These are phyloP conservation scores for Cygnus olor DNA, from an alignment of 2,797 vertebrate genomes.

Conservation along the genomic window DNA sequence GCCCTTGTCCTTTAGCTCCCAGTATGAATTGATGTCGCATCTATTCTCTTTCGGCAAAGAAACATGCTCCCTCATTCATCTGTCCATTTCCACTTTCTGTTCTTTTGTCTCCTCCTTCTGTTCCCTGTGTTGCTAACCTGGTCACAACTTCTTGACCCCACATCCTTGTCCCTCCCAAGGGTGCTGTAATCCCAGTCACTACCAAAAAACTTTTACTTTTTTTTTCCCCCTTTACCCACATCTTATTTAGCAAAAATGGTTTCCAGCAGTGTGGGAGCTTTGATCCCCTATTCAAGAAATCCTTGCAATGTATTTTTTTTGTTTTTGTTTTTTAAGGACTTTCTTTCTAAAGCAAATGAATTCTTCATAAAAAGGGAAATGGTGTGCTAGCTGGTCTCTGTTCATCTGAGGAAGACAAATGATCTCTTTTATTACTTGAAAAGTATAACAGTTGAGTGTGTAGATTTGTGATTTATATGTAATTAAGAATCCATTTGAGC, in stretches of 20 bases:
- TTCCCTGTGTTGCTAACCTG: slow-evolving; percentile 85
- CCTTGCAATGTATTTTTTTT: slow-evolving; percentile 64
- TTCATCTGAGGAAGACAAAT: slow-evolving; percentile 68
- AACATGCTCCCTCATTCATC: slow-evolving; percentile 89
- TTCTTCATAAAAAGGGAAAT: slow-evolving; percentile 54
- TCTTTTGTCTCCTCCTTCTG: slow-evolving; percentile 86
- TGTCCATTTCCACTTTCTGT: slow-evolving; percentile 89
- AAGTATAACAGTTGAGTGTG: slow-evolving; percentile 45
- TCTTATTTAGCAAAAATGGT: slow-evolving; percentile 58
- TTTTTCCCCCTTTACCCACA: slow-evolving; percentile 8
- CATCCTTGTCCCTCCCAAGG: slow-evolving; percentile 62
- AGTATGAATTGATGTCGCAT: slow-evolving; percentile 91
- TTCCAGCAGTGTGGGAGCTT: slow-evolving; percentile 68
- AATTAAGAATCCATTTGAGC: slow-evolving; percentile 46
- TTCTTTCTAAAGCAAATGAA: slow-evolving; percentile 67
- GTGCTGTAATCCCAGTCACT: slow-evolving; percentile 27
- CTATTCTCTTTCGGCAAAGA: slow-evolving; percentile 89
- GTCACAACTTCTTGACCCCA: slow-evolving; percentile 89
- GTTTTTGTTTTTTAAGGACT: slow-evolving; percentile 21
- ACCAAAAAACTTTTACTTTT: slow-evolving; percentile 67
- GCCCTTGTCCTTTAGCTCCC: slow-evolving; percentile 83
- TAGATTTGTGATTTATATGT: slow-evolving; percentile 59
- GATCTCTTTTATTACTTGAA: slow-evolving; percentile 65
- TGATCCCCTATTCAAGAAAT: slow-evolving; percentile 62
- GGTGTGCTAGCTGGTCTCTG: slow-evolving; percentile 31